Evolutionary conservation across 2,888 invertebrate species (phyloP).

Genomic region (Agonopterix alstromeriana): DNA sequence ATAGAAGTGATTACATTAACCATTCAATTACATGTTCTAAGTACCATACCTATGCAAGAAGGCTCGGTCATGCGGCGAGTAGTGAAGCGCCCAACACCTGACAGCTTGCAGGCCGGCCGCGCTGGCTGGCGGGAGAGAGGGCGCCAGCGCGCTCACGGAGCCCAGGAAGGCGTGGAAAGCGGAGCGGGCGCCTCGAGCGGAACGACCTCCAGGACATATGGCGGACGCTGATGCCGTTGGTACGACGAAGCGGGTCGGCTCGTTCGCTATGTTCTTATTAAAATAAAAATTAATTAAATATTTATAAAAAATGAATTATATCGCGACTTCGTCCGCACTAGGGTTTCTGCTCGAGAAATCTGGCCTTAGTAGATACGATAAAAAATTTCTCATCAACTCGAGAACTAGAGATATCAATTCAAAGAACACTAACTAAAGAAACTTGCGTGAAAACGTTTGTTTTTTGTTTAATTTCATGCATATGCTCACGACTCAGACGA

Average conservation of each 20-base stretch:
- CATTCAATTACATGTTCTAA: not conserved
- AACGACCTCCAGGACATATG: slow-evolving; percentile 57
- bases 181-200: slow-evolving; percentile 68
- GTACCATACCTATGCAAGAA: slow-evolving; percentile 85
- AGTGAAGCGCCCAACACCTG: slow-evolving; percentile 94
- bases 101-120: slow-evolving; percentile 94
- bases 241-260: slow-evolving; percentile 22
- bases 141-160: slow-evolving; percentile 94
- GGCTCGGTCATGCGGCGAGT: slow-evolving; percentile 91
- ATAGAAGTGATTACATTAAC: too few species aligned
- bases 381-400: too few species aligned
- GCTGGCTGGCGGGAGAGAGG: slow-evolving; percentile 90
- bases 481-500: too few species aligned
- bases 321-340: not conserved
- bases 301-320: too few species aligned
- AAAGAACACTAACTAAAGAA: too few species aligned
- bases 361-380: too few species aligned
- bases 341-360: too few species aligned
- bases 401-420: too few species aligned
- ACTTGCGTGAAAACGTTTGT: too few species aligned
- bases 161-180: slow-evolving; percentile 92
- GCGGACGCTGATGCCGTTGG: slow-evolving; percentile 49
- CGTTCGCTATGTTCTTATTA: slow-evolving; percentile 28
- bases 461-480: too few species aligned
- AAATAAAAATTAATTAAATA: not conserved